Conservation (phyloP, 2,888 invertebrate species). For the Leucophenga montana region DNA sequence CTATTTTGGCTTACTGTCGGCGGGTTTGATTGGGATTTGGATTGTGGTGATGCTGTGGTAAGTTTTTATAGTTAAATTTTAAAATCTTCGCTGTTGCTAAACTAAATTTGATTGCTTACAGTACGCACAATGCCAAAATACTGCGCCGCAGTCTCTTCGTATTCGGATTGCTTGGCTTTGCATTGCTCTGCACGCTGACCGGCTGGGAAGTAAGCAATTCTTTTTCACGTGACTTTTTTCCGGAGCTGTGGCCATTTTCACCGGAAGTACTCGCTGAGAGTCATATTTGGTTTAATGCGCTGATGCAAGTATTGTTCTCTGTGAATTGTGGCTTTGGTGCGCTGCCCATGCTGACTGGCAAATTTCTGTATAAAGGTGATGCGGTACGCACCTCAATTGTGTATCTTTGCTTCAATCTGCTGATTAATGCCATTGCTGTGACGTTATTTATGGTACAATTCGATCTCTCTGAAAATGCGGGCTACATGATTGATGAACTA, state of each 20-base stretch:
- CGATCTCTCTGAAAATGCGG: constrained; percentile 64
- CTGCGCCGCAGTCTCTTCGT: constrained; percentile 69
- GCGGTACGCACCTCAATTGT: constrained; percentile 72
- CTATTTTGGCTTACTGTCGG: constrained; percentile 70
- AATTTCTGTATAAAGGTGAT: constrained; percentile 73
- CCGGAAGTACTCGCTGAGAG: constrained; percentile 60
- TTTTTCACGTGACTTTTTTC: constrained; percentile 67
- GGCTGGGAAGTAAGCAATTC: constrained; percentile 72
- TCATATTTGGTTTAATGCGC: constrained; percentile 72
- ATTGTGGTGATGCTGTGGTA: constrained; percentile 72
- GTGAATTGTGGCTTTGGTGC: constrained; percentile 72
- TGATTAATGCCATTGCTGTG: constrained; percentile 71
- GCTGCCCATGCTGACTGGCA: constrained; percentile 72
- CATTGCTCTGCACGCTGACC: constrained; percentile 66
- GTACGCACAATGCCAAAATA: constrained; percentile 72
- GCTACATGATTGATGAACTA: constrained; percentile 64
- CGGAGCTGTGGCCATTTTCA: constrained; percentile 69
- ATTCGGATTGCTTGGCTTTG: constrained; percentile 67
- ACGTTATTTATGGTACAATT: constrained; percentile 72
- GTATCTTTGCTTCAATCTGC: constrained; percentile 72
- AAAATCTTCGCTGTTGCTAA: not conserved
- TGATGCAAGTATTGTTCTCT: constrained; percentile 72
- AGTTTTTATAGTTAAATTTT: constrained; percentile 33
- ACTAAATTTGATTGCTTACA: constrained; percentile 36
- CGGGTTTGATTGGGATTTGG: constrained; percentile 71